phyloP scores from a whole-genome alignment of 2,113 vertebrate genomes.

The Mormyrus lacerda region DNA sequence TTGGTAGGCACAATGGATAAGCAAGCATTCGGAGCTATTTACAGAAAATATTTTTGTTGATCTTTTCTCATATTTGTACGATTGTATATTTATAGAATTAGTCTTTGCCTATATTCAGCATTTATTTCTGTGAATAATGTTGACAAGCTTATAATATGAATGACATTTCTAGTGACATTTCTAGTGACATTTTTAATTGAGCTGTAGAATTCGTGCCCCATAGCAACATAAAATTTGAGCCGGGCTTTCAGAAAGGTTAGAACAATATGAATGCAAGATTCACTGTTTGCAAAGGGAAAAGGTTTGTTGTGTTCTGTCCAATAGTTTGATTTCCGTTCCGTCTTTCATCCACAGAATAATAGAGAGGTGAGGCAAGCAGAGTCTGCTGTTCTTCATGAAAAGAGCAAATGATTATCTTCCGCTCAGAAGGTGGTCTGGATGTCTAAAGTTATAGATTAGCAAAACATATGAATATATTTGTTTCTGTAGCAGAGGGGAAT shows the following conservation, averaged over 20 bases:
- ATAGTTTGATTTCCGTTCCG: neutral
- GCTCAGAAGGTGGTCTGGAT: conserved; percentile 53
- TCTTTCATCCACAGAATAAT: neutral
- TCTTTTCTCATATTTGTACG: neutral
- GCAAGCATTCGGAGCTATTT: neutral
- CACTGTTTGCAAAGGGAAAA: neutral
- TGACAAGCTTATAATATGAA: neutral
- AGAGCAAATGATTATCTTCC: conserved; percentile 47
- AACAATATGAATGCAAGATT: neutral
- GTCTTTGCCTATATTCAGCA: neutral
- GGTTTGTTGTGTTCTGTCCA: neutral
- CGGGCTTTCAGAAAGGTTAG: neutral
- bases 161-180: neutral
- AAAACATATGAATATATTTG: conserved; percentile 33
- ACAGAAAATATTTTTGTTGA: neutral
- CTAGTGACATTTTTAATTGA: neutral
- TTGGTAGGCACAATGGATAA: neutral
- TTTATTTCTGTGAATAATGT: neutral
- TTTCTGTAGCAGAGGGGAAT: conserved; percentile 24
- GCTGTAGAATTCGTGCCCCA: neutral
- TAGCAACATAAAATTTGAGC: neutral
- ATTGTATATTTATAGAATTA: neutral
- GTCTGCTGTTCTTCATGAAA: conserved; percentile 30
- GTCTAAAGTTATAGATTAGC: conserved; percentile 57
- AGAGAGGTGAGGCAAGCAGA: conserved; percentile 20